Percentiles rank a stretch among this genome's conserved stretches.
These are phyloP conservation scores for Poeciliopsis turrubarensis DNA, from an alignment of 2,113 vertebrate species.

Conservation along the genomic window DNA sequence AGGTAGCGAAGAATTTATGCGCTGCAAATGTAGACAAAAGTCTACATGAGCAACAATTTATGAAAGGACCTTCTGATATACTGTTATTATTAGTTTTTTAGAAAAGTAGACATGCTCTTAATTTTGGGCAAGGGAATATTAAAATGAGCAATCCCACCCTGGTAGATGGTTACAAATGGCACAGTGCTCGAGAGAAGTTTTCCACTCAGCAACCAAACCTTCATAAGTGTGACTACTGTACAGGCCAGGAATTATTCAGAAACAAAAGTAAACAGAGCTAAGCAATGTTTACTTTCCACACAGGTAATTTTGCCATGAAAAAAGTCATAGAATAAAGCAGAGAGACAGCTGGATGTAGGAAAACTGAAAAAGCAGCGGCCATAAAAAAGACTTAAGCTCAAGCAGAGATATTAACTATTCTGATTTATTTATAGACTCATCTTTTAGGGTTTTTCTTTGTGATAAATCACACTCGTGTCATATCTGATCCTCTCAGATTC, in stretches of 20 bases:
- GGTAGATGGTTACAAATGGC: constrained; percentile 62
- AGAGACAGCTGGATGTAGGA: constrained; percentile 29
- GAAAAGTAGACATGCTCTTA: constrained; percentile 40
- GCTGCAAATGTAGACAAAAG: neutral
- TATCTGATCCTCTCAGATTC: constrained; percentile 62
- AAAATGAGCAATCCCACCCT: constrained; percentile 66
- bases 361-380: constrained; percentile 1
- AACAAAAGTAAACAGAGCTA: constrained; percentile 67
- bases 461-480: constrained; percentile 52
- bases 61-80: constrained; percentile 28
- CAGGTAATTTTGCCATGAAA: constrained; percentile 68
- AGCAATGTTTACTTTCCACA: constrained; percentile 64
- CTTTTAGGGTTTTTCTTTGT: constrained; percentile 34
- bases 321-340: constrained; percentile 48
- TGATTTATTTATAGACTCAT: neutral
- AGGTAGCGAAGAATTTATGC: neutral
- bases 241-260: constrained; percentile 66
- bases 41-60: constrained; percentile 2
- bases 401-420: constrained; percentile 10
- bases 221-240: constrained; percentile 72
- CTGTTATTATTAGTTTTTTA: constrained; percentile 39
- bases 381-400: constrained; percentile 14
- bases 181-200: constrained; percentile 62
- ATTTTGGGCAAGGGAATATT: constrained; percentile 49
- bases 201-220: constrained; percentile 50